Evolutionary conservation across 2,113 vertebrate species (phyloP).

Genomic region (Holacanthus passer): DNA sequence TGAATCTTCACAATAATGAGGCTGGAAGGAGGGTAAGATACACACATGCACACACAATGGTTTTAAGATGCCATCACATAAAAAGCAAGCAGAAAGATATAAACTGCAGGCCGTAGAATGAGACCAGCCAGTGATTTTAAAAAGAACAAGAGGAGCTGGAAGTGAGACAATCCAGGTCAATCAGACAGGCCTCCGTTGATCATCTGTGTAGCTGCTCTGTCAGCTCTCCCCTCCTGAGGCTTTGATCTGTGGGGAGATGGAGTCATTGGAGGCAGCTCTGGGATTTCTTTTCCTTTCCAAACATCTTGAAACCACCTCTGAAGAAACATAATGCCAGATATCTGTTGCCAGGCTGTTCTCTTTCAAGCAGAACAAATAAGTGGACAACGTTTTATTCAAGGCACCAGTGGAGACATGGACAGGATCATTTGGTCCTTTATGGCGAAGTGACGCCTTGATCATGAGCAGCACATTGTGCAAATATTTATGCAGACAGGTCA

Average conservation of each 20-base stretch:
- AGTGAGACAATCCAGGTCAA: slow-evolving; percentile 62
- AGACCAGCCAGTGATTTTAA: slow-evolving; percentile 21
- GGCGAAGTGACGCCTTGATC: slow-evolving; percentile 34
- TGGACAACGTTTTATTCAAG: slow-evolving; percentile 56
- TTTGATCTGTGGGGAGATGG: slow-evolving; percentile 77
- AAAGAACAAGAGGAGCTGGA: slow-evolving; percentile 26
- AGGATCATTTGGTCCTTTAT: slow-evolving; percentile 33
- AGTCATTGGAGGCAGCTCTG: slow-evolving; percentile 56
- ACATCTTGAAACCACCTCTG: slow-evolving; percentile 77
- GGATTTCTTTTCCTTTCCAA: slow-evolving; percentile 69
- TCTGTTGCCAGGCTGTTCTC: slow-evolving; percentile 61
- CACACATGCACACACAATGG: not conserved
- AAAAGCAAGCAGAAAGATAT: slow-evolving; percentile 7
- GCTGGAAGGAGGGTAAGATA: slow-evolving; percentile 93
- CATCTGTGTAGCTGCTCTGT: slow-evolving; percentile 77
- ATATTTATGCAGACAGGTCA: slow-evolving; percentile 36
- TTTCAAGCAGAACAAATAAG: slow-evolving; percentile 67
- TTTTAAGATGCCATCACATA: not conserved
- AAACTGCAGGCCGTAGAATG: slow-evolving; percentile 9
- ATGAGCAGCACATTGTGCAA: slow-evolving; percentile 33
- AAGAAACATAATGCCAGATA: slow-evolving; percentile 59
- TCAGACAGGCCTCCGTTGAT: slow-evolving; percentile 66
- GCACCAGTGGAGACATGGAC: slow-evolving; percentile 51
- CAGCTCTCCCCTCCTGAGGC: slow-evolving; percentile 55
- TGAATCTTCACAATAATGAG: slow-evolving; percentile 99